Conservation (phyloP, 2,797 vertebrate genomes). For the Gallirallus australis region DNA sequence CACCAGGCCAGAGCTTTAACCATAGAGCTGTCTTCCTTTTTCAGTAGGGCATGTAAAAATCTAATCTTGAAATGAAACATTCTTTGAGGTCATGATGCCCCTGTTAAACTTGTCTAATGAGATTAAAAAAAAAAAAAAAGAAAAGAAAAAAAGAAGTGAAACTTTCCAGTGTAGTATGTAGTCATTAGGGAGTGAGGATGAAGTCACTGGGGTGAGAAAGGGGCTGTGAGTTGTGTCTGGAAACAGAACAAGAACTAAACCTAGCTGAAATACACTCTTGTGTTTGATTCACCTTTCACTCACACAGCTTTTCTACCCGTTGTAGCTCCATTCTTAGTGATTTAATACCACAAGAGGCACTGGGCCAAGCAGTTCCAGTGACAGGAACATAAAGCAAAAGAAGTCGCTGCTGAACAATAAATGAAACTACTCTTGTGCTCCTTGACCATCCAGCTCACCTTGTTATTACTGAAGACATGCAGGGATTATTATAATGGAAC, state of each 20-base stretch:
- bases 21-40: background rate
- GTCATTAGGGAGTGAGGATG: background rate
- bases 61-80: conserved; percentile 17
- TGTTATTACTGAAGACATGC: background rate
- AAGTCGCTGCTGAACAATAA: background rate
- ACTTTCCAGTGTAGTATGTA: background rate
- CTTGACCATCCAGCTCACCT: background rate
- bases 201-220: conserved; percentile 10
- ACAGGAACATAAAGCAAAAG: background rate
- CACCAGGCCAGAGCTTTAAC: background rate
- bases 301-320: background rate
- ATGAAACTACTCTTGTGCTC: background rate
- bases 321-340: background rate
- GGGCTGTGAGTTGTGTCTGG: background rate
- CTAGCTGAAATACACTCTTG: background rate
- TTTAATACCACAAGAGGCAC: background rate
- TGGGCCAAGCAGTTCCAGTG: background rate
- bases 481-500: background rate
- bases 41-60: background rate
- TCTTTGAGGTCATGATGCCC: conserved; percentile 35
- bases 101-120: conserved; percentile 21
- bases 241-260: background rate
- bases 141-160: background rate
- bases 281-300: background rate
- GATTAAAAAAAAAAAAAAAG: background rate